Evolutionary conservation across 2,888 invertebrate species (phyloP).

Genomic region (Yponomeuta plumbellus): DNA sequence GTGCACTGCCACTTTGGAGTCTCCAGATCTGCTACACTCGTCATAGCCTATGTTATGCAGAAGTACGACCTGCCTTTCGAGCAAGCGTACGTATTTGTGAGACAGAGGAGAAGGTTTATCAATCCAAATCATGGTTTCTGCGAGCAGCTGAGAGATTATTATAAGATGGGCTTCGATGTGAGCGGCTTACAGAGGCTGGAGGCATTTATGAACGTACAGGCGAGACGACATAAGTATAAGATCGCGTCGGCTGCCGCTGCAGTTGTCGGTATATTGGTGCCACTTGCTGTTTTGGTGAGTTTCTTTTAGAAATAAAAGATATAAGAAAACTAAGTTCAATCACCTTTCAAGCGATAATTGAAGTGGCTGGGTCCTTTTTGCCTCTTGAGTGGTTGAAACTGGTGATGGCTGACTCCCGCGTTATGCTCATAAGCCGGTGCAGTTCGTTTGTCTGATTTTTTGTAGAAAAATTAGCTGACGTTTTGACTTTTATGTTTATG

Average conservation of each 20-base stretch:
- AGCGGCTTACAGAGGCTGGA: slow-evolving; percentile 52
- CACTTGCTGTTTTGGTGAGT: slow-evolving; percentile 51
- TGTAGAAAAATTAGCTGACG: too few species aligned
- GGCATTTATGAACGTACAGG: slow-evolving; percentile 58
- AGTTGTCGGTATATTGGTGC: slow-evolving; percentile 52
- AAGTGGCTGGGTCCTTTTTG: too few species aligned
- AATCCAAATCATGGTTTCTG: slow-evolving; percentile 97
- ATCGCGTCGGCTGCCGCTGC: slow-evolving; percentile 58
- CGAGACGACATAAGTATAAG: slow-evolving; percentile 57
- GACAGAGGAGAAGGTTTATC: slow-evolving; percentile 90
- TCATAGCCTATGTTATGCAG: slow-evolving; percentile 96
- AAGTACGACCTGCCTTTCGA: slow-evolving; percentile 88
- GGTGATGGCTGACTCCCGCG: too few species aligned
- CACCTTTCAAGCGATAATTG: too few species aligned
- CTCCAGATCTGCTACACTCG: slow-evolving; percentile 94
- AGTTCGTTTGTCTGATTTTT: too few species aligned
- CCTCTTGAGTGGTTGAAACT: too few species aligned
- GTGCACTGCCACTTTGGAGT: slow-evolving; percentile 98
- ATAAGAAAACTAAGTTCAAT: too few species aligned
- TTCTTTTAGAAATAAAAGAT: too few species aligned
- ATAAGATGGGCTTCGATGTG: slow-evolving; percentile 53
- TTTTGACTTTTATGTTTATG: too few species aligned
- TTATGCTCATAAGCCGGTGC: too few species aligned
- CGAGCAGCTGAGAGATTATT: slow-evolving; percentile 87
- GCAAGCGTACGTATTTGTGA: slow-evolving; percentile 92